These are phyloP conservation scores for Odocoileus virginianus DNA, from an alignment of 2,113 vertebrate genomes.

Conservation along the genomic window DNA sequence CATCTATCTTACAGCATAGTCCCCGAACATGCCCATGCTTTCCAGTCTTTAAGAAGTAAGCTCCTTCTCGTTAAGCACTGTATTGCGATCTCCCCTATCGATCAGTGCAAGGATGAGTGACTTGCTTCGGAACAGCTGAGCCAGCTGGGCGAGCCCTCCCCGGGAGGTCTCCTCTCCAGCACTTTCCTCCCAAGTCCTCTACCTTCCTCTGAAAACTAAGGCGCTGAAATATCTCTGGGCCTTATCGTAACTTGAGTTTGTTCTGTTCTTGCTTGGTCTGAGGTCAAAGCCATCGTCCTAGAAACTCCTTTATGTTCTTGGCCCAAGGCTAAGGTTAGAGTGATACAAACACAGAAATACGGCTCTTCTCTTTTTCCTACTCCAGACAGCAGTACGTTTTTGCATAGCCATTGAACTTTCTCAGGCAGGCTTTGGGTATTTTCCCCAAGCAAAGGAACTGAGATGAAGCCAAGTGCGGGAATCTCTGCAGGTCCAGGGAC, in stretches of 20 bases:
- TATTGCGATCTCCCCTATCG: fast-evolving
- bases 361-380: background rate
- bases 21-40: background rate
- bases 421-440: background rate
- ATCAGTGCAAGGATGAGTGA: background rate
- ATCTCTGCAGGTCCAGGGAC: background rate
- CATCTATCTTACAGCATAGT: fast-evolving
- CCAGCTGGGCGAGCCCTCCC: background rate
- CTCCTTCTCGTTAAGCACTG: background rate
- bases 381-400: background rate
- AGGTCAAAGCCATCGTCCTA: constrained; percentile 39
- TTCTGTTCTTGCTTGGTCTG: constrained; percentile 1
- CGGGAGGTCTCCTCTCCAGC: background rate
- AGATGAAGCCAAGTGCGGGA: background rate
- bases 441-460: background rate
- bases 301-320: background rate
- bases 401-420: background rate
- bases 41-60: background rate
- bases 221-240: background rate
- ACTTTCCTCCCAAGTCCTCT: background rate
- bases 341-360: background rate
- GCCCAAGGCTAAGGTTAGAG: constrained; percentile 29
- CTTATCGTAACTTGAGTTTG: background rate
- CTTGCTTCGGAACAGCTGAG: background rate
- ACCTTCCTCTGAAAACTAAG: background rate